These are phyloP conservation scores for Petrocephalus microphthalmus DNA, from an alignment of 2,113 vertebrate species.

Conservation along the genomic window DNA sequence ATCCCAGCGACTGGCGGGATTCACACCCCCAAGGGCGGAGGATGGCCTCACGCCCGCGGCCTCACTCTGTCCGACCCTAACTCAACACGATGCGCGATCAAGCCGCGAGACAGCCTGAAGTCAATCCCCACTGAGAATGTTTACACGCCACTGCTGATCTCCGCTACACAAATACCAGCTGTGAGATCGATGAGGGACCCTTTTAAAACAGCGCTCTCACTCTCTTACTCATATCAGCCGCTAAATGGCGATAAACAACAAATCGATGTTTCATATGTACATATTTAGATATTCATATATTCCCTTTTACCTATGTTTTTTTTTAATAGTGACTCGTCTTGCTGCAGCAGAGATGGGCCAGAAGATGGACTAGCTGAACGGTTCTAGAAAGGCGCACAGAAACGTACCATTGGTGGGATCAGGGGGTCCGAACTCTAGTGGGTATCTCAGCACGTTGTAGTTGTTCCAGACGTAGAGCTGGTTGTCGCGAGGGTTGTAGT, in stretches of 20 bases:
- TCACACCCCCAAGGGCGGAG: background rate
- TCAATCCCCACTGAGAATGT: background rate
- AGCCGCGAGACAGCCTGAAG: background rate
- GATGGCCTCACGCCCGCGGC: background rate
- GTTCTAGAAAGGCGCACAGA: background rate
- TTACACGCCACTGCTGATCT: background rate
- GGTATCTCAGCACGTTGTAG: conserved; percentile 83
- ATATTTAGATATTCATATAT: background rate
- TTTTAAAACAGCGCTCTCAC: background rate
- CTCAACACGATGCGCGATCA: background rate
- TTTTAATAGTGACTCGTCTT: background rate
- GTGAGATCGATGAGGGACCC: background rate
- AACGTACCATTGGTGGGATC: conserved; percentile 71
- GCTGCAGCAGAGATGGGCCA: background rate
- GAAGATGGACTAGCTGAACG: background rate
- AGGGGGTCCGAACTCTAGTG: conserved; percentile 78
- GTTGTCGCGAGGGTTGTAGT: conserved; percentile 91
- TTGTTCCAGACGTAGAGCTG: conserved; percentile 97
- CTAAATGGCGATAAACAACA: background rate
- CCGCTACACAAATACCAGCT: background rate
- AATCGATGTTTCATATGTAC: background rate
- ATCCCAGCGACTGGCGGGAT: background rate
- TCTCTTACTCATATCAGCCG: background rate
- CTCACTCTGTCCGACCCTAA: background rate
- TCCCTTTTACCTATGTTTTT: background rate